phyloP scores from a whole-genome alignment of 64 coral and sea anemone genomes.

The Montipora sp. region DNA sequence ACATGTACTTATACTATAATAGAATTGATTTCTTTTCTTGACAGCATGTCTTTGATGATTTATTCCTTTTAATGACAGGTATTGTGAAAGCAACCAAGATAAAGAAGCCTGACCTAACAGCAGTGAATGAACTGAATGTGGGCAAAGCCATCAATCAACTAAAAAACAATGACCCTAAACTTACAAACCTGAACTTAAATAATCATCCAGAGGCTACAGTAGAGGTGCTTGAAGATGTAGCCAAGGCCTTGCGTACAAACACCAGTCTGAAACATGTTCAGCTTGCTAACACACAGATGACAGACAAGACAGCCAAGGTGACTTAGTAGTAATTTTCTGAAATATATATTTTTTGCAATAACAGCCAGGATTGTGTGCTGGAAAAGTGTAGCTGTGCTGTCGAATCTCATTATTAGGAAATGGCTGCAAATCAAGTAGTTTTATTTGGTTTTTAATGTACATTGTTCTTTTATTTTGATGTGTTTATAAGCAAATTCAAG shows the following conservation, averaged over 20 bases:
- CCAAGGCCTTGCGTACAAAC: conserved; percentile 61
- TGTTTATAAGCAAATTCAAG: too few relatives aligned
- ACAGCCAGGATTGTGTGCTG: neutral
- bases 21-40: too few relatives aligned
- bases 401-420: too few relatives aligned
- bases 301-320: conserved; percentile 76
- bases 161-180: conserved; percentile 74
- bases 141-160: conserved; percentile 90
- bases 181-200: conserved; percentile 86
- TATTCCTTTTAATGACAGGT: conserved; percentile 22
- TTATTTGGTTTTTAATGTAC: too few relatives aligned
- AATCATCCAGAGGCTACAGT: conserved; percentile 91
- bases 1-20: too few relatives aligned
- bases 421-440: too few relatives aligned
- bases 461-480: too few relatives aligned
- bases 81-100: conserved; percentile 85
- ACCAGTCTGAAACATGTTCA: conserved; percentile 76
- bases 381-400: neutral
- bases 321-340: too few relatives aligned
- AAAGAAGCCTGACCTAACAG: conserved; percentile 88
- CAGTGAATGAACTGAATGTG: conserved; percentile 91
- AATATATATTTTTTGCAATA: too few relatives aligned
- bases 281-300: conserved; percentile 90
- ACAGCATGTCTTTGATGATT: neutral
- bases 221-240: conserved; percentile 79